phyloP scores from a whole-genome alignment of 2,888 invertebrate genomes.

The Heliconius charithonia region DNA sequence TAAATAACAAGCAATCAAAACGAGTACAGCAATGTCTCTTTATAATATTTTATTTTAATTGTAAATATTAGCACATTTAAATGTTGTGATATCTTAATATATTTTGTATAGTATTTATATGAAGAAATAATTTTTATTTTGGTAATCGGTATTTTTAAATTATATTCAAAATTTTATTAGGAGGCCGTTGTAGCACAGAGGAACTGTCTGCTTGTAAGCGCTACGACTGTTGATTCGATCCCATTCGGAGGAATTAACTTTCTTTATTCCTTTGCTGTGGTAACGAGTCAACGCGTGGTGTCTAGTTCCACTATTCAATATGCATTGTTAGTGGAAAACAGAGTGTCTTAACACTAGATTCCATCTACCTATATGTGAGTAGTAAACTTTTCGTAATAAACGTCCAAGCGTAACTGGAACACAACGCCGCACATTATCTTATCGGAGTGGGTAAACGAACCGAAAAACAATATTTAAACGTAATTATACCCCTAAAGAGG shows the following conservation, averaged over 20 bases:
- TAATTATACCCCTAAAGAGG: neutral
- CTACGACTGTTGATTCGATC: neutral
- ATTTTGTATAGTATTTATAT: neutral
- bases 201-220: neutral
- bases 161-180: neutral
- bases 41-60: neutral
- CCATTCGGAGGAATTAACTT: neutral
- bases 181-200: too few relatives aligned
- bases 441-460: too few relatives aligned
- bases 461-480: neutral
- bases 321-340: neutral
- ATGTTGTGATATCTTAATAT: neutral
- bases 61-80: neutral
- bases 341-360: too few relatives aligned
- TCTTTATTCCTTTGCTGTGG: too few relatives aligned
- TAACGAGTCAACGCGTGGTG: too few relatives aligned
- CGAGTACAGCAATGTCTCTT: neutral
- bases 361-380: too few relatives aligned
- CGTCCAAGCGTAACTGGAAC: too few relatives aligned
- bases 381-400: too few relatives aligned
- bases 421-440: too few relatives aligned
- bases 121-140: neutral
- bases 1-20: conserved; percentile 16
- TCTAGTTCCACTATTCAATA: too few relatives aligned
- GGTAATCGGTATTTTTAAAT: neutral